These are phyloP conservation scores for Linhomoeus sp. DNA, from an alignment of 2,888 invertebrate genomes.

Conservation along the genomic window DNA sequence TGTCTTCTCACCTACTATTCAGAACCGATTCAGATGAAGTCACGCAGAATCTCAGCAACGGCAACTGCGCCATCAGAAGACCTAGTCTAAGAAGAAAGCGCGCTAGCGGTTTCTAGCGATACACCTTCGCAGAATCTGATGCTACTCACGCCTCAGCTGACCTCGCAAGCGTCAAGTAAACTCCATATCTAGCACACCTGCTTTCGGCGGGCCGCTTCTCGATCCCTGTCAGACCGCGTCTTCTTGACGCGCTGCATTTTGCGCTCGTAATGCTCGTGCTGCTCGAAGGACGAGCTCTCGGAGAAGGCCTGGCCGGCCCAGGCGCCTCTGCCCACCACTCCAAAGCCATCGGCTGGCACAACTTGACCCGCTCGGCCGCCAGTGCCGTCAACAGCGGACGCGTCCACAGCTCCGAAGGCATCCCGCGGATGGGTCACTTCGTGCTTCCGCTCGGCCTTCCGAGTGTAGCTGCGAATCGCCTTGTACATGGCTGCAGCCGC, in stretches of 20 bases:
- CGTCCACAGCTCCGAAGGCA: slow-evolving; percentile 2
- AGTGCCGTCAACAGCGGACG: slow-evolving; percentile 6
- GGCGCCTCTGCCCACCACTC: slow-evolving; percentile 33
- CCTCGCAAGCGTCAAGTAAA: too few species aligned
- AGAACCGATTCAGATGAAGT: too few species aligned
- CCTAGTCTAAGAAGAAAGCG: too few species aligned
- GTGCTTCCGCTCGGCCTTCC: slow-evolving; percentile 21
- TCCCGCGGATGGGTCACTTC: slow-evolving; percentile 10
- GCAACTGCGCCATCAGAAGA: too few species aligned
- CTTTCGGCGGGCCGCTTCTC: too few species aligned
- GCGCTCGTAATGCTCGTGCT: slow-evolving; percentile 25
- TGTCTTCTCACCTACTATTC: too few species aligned
- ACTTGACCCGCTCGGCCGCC: slow-evolving; percentile 8
- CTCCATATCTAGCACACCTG: too few species aligned
- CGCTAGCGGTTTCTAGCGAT: too few species aligned
- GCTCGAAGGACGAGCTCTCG: slow-evolving; percentile 23
- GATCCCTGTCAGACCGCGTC: slow-evolving; percentile 1
- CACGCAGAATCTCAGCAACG: too few species aligned
- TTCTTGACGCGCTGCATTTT: slow-evolving; percentile 22
- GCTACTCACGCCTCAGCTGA: too few species aligned
- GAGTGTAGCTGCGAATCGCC: slow-evolving; percentile 46
- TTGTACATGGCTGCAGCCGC: slow-evolving; percentile 44
- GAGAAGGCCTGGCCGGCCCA: slow-evolving; percentile 15
- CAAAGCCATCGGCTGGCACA: slow-evolving; percentile 32
- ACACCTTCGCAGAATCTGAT: too few species aligned